phyloP scores from a whole-genome alignment of 2,113 vertebrate species.

The Thomomys bottae region DNA sequence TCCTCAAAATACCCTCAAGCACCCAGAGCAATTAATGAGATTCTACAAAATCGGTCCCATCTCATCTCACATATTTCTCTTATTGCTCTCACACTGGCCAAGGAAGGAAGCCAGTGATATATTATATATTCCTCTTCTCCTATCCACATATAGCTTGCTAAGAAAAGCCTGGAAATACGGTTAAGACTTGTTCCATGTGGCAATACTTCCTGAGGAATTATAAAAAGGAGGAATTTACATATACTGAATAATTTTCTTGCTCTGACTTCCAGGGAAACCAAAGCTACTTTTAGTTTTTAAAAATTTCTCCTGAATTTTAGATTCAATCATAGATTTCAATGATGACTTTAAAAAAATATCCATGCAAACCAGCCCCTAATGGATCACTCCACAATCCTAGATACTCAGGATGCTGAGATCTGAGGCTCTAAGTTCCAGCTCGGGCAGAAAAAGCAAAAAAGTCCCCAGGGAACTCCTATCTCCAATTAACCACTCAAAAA shows the following conservation, averaged over 20 bases:
- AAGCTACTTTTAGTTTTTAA: constrained; percentile 35
- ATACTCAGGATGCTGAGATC: too few relatives aligned
- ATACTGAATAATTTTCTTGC: neutral
- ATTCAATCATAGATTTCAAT: neutral
- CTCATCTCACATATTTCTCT: neutral
- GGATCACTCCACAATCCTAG: too few relatives aligned
- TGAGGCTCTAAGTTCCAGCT: too few relatives aligned
- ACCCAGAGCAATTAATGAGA: neutral
- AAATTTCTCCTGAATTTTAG: neutral
- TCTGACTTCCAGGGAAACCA: neutral
- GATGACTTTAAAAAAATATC: neutral
- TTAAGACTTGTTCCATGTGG: neutral
- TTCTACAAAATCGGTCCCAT: neutral
- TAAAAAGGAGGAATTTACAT: neutral
- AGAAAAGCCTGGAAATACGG: constrained; percentile 2
- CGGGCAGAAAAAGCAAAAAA: too few relatives aligned
- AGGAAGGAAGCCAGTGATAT: neutral
- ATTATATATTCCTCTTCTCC: neutral
- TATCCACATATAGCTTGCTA: constrained; percentile 17
- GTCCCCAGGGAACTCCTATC: too few relatives aligned
- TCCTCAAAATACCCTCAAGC: neutral
- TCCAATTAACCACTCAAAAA: too few relatives aligned
- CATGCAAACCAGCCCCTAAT: too few relatives aligned
- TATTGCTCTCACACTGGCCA: neutral
- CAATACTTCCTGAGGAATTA: constrained; percentile 12